Base-by-base conservation (phyloP, 1,140 invertebrate species). In the Drosophila takahashii region DNA sequence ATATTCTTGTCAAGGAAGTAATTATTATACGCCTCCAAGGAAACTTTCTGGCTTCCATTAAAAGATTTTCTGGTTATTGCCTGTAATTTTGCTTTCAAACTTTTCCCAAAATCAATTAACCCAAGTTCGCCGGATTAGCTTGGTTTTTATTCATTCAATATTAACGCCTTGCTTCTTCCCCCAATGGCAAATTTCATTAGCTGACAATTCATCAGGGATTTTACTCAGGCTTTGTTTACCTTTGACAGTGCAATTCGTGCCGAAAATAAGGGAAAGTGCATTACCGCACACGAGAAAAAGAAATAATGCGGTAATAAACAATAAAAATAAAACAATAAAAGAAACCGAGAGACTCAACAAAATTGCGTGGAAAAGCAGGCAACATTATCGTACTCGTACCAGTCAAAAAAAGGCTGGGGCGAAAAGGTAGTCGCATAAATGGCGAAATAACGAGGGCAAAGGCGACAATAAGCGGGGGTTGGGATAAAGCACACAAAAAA, bases 281-380 rank as follows among this genome's bases (percentile, higher is more conserved):
- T 53, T 50, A 45, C 13, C 48, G 45, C 54, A 81, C 52, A 61
- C 67, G 69, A 36, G 45, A 72, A 79, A 71, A 79, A 65, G 59
- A 66, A 64, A 79, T 62, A 76, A 84, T 78, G 77, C 36, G 53
- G 44, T 42, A 59, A 75, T 66, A 79, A 84, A 62, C 71, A 75
- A 76, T 58, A 61, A 70, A 83, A 64, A 50, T 37, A 79, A 61
- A 67, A 73, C 41, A 67, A 64, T 58, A 73, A 41, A 51, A 45
- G 26, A 22, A 39, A 44, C 39, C 32, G 50, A 64, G 45, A 57
- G 42, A 56, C 22, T 47, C 53, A 54, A 74, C 70, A 62, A 74
- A 74, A 74, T 62, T 45, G 58, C 58, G 42, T 74, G 70, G 59
- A 64, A 67, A 67, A 74, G 44, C 70, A 54, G 70, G 50, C 51